These are phyloP conservation scores for Drosophila nebulosa DNA, from an alignment of 1,140 invertebrate species.

Conservation along the genomic window DNA sequence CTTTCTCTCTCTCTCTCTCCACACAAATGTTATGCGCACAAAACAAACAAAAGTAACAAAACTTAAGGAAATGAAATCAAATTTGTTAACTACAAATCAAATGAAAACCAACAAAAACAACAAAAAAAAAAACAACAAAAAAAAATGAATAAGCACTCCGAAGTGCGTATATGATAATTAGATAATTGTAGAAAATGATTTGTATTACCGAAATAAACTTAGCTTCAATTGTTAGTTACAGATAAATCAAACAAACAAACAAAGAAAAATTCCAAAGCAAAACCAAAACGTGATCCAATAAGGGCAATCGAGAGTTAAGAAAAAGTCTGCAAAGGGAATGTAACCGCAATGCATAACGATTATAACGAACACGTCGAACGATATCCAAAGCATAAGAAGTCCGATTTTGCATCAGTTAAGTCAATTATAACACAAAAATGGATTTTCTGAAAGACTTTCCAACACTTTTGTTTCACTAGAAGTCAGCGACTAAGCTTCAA, in stretches of 20 bases:
- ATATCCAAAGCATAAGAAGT: no score
- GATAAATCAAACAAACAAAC: conserved; percentile 11
- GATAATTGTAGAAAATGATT: conserved; percentile 25
- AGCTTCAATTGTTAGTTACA: conserved; percentile 11
- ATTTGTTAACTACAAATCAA: conserved; percentile 17
- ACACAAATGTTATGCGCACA: conserved; percentile 71
- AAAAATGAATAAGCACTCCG: conserved; percentile 36
- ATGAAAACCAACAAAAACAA: conserved; percentile 18
- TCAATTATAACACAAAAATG: no score
- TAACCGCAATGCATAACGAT: not conserved
- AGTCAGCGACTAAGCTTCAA: no score
- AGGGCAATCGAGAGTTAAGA: conserved; percentile 13
- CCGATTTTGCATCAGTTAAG: no score
- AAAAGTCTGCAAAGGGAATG: conserved; percentile 48
- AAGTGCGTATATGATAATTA: conserved; percentile 32
- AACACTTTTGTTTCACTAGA: no score
- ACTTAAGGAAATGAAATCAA: conserved; percentile 23
- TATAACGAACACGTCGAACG: not conserved
- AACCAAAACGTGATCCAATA: conserved; percentile 66
- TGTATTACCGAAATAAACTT: conserved; percentile 23
- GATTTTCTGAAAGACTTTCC: no score
- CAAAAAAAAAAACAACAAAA: conserved; percentile 35
- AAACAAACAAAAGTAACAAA: conserved; percentile 27
- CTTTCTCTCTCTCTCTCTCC: not conserved
- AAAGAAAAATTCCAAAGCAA: conserved; percentile 24